These are phyloP conservation scores for Meteorus cinctellus DNA, from an alignment of 2,888 invertebrate species.

Conservation along the genomic window DNA sequence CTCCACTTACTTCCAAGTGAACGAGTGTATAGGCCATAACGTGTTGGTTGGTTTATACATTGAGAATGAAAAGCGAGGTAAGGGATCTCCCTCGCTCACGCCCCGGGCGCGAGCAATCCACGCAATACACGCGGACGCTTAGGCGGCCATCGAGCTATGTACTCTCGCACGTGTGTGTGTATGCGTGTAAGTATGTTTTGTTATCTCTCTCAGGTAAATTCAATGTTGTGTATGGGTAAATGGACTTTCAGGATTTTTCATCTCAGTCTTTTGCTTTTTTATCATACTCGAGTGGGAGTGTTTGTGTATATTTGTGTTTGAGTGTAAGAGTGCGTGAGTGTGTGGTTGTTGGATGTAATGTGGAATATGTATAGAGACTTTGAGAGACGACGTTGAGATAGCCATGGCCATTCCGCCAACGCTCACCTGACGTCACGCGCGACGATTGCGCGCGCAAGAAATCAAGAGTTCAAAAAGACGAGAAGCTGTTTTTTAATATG, in stretches of 20 bases:
- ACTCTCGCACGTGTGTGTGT: conserved; percentile 32
- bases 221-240: not conserved
- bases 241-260: not conserved
- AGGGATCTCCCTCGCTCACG: conserved; percentile 64
- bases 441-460: conserved; percentile 41
- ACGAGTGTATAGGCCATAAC: conserved; percentile 21
- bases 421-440: conserved; percentile 60
- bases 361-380: conserved; percentile 4
- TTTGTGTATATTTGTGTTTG: conserved; percentile 6
- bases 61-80: conserved; percentile 19
- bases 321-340: not conserved
- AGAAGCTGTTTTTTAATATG: not conserved
- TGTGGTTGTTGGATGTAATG: not conserved
- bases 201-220: conserved; percentile 13
- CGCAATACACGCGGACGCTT: conserved; percentile 55
- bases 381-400: conserved; percentile 52
- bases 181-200: conserved; percentile 12
- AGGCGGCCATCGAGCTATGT: conserved; percentile 67
- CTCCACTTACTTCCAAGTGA: conserved; percentile 47
- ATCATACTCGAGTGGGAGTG: conserved; percentile 27
- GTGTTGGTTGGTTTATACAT: conserved; percentile 8
- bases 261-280: conserved; percentile 30
- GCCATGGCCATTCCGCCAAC: conserved; percentile 63
- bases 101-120: conserved; percentile 69
- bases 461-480: conserved; percentile 20